Conservation (phyloP, 2,797 vertebrate species). For the Dermochelys coriacea region DNA sequence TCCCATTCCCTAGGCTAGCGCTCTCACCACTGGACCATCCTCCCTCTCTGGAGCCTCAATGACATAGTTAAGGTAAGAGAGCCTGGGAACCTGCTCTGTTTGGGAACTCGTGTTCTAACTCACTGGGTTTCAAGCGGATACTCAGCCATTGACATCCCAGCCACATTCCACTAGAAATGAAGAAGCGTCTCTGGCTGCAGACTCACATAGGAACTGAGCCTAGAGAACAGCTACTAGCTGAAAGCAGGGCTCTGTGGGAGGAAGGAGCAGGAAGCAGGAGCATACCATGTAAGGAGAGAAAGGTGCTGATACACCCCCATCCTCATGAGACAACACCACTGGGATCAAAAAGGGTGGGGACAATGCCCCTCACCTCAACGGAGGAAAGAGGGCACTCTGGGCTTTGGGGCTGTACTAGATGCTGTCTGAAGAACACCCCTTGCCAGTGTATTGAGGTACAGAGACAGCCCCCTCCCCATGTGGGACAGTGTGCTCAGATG, state of each 20-base stretch:
- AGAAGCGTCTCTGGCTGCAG: background rate
- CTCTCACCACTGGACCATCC: background rate
- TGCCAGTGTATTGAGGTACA: background rate
- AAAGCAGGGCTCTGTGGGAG: background rate
- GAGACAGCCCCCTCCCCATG: background rate
- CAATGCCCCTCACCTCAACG: background rate
- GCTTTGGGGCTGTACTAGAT: background rate
- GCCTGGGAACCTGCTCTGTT: background rate
- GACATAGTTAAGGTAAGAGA: background rate
- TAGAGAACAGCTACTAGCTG: background rate
- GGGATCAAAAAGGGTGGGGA: background rate
- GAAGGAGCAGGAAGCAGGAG: background rate
- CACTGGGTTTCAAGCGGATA: background rate
- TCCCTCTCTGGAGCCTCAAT: background rate
- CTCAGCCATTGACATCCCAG: background rate
- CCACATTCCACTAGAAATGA: background rate
- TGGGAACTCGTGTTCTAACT: background rate
- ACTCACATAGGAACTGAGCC: background rate
- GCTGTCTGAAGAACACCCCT: background rate
- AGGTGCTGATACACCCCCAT: background rate
- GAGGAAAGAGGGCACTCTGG: background rate
- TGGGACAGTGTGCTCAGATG: background rate
- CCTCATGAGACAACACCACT: background rate
- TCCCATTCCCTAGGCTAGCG: background rate
- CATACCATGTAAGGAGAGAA: background rate